A percentile compares a stretch with the other conserved stretches of the same genome.
Evolutionary conservation across 1,140 invertebrate genomes (phyloP).

Genomic region (Calliphora vicina): DNA sequence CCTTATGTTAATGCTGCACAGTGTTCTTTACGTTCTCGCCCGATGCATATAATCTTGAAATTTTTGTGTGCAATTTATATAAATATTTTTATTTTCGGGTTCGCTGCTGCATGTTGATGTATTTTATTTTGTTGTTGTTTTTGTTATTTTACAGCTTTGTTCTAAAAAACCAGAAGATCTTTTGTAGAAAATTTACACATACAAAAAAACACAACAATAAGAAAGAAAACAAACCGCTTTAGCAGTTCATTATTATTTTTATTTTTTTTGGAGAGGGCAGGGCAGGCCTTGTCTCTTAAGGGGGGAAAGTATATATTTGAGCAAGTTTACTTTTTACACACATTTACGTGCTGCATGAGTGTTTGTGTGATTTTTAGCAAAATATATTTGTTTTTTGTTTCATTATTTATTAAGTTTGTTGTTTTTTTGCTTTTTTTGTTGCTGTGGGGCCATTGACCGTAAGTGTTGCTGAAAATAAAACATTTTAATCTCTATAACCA

Average conservation of each 20-base stretch:
- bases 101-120: background rate
- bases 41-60: conserved; percentile 5
- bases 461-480: conserved; percentile 14
- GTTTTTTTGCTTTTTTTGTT: background rate
- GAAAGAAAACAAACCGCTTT: conserved; percentile 9
- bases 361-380: background rate
- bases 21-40: background rate
- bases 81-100: background rate
- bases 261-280: background rate
- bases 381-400: conserved; percentile 1
- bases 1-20: background rate
- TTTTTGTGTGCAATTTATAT: conserved; percentile 6
- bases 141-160: conserved; percentile 7
- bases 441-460: conserved; percentile 4
- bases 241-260: background rate
- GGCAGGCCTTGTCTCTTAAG: background rate
- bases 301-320: background rate
- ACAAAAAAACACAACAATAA: too few relatives aligned
- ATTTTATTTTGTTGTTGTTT: background rate
- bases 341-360: background rate
- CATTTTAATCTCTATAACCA: background rate
- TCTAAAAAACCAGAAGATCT: conserved; percentile 12
- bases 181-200: conserved; percentile 2
- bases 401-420: conserved; percentile 8
- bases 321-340: background rate